Conservation (phyloP, 2,888 invertebrate species). For the Erebia palarica region DNA sequence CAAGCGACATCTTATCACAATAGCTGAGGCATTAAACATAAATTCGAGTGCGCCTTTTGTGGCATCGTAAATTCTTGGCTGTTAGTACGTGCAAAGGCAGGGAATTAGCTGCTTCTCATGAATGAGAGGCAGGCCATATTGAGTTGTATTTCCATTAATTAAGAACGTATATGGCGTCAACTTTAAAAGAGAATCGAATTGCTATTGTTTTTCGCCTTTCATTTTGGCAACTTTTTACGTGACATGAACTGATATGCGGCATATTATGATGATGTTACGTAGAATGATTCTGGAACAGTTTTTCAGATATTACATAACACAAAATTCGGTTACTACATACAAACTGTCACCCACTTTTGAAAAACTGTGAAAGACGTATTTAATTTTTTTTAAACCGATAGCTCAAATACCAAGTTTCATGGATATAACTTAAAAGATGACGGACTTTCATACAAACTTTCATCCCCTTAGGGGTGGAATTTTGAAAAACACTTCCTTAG, state of each 20-base stretch:
- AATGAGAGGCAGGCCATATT: neutral
- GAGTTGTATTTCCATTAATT: neutral
- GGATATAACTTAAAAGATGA: no score
- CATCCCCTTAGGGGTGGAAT: no score
- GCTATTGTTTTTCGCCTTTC: constrained; percentile 4
- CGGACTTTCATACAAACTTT: no score
- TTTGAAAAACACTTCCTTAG: no score
- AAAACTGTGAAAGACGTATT: no score
- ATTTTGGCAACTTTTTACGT: constrained; percentile 19
- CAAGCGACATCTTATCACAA: constrained; percentile 34
- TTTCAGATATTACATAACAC: no score
- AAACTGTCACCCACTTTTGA: no score
- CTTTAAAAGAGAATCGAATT: constrained; percentile 15
- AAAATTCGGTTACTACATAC: no score
- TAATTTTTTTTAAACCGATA: no score
- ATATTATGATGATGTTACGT: constrained; percentile 4
- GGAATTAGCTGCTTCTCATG: constrained; percentile 26
- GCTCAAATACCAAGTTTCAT: no score
- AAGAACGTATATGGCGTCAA: constrained; percentile 13
- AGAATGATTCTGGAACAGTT: neutral
- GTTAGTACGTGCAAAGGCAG: constrained; percentile 17
- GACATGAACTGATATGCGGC: constrained; percentile 3
- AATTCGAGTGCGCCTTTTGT: constrained; percentile 26
- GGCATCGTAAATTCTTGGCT: constrained; percentile 24
- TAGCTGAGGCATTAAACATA: constrained; percentile 25